Base-by-base conservation (phyloP, 2,797 vertebrate species). In the Rallus crepitans region DNA sequence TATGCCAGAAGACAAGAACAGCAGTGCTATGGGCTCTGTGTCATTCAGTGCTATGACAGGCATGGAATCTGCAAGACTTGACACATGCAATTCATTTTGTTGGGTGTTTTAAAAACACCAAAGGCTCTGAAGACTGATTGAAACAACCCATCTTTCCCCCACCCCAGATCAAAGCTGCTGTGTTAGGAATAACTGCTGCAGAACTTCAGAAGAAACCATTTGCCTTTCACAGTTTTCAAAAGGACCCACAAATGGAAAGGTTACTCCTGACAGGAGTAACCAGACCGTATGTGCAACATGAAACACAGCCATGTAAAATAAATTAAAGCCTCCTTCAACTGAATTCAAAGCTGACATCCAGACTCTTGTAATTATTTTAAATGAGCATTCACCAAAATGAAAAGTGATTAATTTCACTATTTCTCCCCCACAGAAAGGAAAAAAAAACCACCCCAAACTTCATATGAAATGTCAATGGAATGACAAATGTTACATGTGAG, bases 121-220 rank as follows among this genome's bases (percentile, higher is more conserved):
- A 82, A 82, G 68, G 56, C 42, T 89, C 75, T 64, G 39, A 66
- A 66, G 33, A 12, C 50, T 30, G 71, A 91, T 33, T 70, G 82
- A 70, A 87, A 85, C 42, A 39, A 59, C 76, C 76, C 66, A 94
- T 90, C 92, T 50, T 50, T 50, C 25, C 48, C 48, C 37, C 72
- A 93, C 47, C 48, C 37, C 70, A 92, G 60, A 68, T 72, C 89
- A 93, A 97, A 81, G 76, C 90, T 93, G 27, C 60, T 48, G 31
- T 33, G 39, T 81, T 57, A 72, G 57, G 64, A 93, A 79, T 65
- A 86, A 81, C n/a, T 75, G 28, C 66, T 72, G 55, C 59, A 82
- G 59, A 82, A 82, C 69, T 78, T 90, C 61, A 84, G 79, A 90
- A 56, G 69, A 68, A 94, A 91, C 48, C 77, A 83, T 71, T 80